Percentiles rank a stretch among this genome's conserved stretches.
Conservation (phyloP, 2,113 vertebrate genomes). For the Manacus vitellinus region DNA sequence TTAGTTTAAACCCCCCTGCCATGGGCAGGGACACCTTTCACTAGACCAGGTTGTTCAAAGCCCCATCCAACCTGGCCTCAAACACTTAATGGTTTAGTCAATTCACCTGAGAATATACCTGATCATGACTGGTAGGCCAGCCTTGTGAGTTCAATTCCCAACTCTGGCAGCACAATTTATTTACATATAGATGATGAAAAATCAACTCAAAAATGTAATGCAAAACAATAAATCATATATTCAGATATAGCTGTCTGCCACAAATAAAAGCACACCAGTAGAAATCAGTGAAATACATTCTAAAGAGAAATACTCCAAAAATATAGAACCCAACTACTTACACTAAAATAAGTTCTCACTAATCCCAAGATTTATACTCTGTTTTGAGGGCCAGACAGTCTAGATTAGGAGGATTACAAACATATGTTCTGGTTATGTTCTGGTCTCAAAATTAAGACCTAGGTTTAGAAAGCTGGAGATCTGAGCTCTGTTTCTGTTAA, state of each 20-base stretch:
- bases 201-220: not conserved
- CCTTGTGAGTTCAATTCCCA: not conserved
- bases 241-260: not conserved
- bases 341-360: not conserved
- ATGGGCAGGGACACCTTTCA: not conserved
- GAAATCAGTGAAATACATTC: not conserved
- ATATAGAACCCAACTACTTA: not conserved
- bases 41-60: not conserved
- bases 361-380: not conserved
- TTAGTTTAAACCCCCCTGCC: not conserved
- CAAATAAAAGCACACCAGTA: not conserved
- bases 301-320: not conserved
- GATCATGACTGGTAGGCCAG: not conserved
- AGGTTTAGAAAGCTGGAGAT: not conserved
- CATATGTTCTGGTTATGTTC: not conserved
- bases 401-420: not conserved
- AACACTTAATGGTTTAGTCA: not conserved
- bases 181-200: slow-evolving; percentile 21
- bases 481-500: not conserved
- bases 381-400: not conserved
- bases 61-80: not conserved
- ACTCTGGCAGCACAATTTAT: not conserved
- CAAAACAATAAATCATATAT: not conserved
- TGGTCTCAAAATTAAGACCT: not conserved
- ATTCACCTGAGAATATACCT: not conserved